Evolutionary conservation across 37 sponge, comb jelly and placozoan genomes (phyloP).

Genomic region (Geodia barretti): DNA sequence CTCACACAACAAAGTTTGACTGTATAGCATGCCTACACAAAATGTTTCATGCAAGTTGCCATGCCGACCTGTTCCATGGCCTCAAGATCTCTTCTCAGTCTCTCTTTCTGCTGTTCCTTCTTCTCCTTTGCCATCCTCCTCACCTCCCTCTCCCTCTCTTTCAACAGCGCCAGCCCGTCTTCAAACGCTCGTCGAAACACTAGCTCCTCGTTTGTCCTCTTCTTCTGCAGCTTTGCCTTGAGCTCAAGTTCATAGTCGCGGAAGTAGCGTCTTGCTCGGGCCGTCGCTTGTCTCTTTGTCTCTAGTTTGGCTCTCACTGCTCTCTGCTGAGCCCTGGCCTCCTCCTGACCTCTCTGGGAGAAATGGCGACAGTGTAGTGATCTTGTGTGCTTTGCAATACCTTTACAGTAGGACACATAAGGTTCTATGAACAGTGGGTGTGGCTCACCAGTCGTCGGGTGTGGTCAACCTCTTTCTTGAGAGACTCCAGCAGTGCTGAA

Average conservation of each 20-base stretch:
- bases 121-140: conserved; percentile 55
- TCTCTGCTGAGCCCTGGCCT: conserved; percentile 1
- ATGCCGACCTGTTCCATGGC: conserved; percentile 42
- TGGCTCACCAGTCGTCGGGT: conserved; percentile 48
- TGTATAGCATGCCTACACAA: too few species aligned
- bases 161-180: conserved; percentile 67
- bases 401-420: neutral
- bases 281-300: conserved; percentile 22
- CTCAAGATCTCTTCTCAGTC: conserved; percentile 41
- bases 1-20: too few species aligned
- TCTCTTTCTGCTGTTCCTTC: conserved; percentile 16
- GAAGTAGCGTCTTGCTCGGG: conserved; percentile 60
- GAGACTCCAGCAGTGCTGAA: conserved; percentile 40
- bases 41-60: too few species aligned
- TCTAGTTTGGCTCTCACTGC: conserved; percentile 14
- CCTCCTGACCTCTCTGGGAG: conserved; percentile 20
- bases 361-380: too few species aligned
- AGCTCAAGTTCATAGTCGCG: conserved; percentile 68
- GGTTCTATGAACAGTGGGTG: neutral
- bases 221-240: conserved; percentile 62
- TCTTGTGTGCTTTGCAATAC: too few species aligned
- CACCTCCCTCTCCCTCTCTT: conserved; percentile 64
- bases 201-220: conserved; percentile 67
- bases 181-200: conserved; percentile 69
- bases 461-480: conserved; percentile 67